Base-by-base conservation (phyloP, 1,140 invertebrate species). In the Papilio xuthus region DNA sequence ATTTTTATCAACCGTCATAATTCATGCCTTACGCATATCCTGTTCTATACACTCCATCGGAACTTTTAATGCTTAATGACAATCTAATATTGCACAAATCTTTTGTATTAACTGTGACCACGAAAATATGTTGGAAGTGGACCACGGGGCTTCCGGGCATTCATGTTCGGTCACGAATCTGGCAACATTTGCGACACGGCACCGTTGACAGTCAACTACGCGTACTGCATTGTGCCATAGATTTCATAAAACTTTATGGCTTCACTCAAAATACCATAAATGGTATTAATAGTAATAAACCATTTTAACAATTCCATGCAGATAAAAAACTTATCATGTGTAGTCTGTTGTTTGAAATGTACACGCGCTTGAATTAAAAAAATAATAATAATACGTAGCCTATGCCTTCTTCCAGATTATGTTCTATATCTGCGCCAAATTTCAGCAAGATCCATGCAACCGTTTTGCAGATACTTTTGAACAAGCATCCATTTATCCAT, bases 101-200 rank as follows among this genome's bases (percentile, higher is more conserved):
- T 78, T 47, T 78, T 67, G 71, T 69, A 47, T 74, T 80, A 75
- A 81, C 80, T 80, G 81, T 84, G 83, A 81, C 82, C 85, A 86
- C 84, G 84, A 88, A 87, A 88, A 81, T 81, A 80, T 69, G 73
- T 81, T 83, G 80, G 79, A 88, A 86, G 78, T 87, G 77, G 84
- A 83, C 78, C 85, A 86, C 78, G 84, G 32, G 53, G 85, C 88
- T 90, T 89, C 87, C 88, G 89, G 87, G 84, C 86, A 87, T 87
- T 84, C 75, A 81, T 83, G 83, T 72, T 86, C 79, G 79, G 85
- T 91, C 88, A 91, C 89, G 88, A 89, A 81, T 82, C 78, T 67
- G 79, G 82, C 73, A 41, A 70, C 18, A 44, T 26, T 86, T 86
- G 84, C 84, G 69, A 83, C 81, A 85, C 42, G 42, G 41, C 74